Percentiles rank a stretch among this genome's conserved stretches.
Evolutionary conservation across 2,888 invertebrate species (phyloP).

Genomic region (Dasysyrphus albostriatus): DNA sequence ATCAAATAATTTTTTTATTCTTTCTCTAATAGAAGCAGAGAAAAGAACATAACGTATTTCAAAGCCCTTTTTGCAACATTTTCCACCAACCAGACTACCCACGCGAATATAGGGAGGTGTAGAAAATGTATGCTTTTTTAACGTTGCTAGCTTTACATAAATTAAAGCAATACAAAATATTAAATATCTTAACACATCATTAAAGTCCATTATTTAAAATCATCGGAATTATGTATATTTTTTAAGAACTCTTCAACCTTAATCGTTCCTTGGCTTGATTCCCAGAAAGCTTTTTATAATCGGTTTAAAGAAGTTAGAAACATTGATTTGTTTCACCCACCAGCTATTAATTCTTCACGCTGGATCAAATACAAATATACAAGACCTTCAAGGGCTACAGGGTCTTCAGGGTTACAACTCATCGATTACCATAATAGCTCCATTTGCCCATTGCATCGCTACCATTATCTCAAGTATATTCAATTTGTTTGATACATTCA

Average conservation of each 20-base stretch:
- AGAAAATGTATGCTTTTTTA: no score
- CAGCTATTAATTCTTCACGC: slow-evolving; percentile 16
- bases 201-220: background rate
- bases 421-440: slow-evolving; percentile 62
- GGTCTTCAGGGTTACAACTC: slow-evolving; percentile 3
- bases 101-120: no score
- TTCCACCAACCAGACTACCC: no score
- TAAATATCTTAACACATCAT: slow-evolving; percentile 4
- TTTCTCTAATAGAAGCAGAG: no score
- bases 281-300: slow-evolving; percentile 3
- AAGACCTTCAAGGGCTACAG: background rate
- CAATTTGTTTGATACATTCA: slow-evolving; percentile 14
- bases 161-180: background rate
- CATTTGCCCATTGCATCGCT: slow-evolving; percentile 35
- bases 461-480: slow-evolving; percentile 36
- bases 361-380: slow-evolving; percentile 7
- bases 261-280: background rate
- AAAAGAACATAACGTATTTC: no score
- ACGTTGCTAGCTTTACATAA: no score
- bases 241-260: background rate
- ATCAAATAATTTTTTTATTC: no score
- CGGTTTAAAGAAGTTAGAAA: background rate
- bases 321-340: slow-evolving; percentile 29
- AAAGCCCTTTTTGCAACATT: no score
- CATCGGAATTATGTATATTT: background rate